Percentiles rank a stretch among this genome's conserved stretches.
These are phyloP conservation scores for Amblyjoppa fuscipennis DNA, from an alignment of 2,888 invertebrate genomes.

Conservation along the genomic window DNA sequence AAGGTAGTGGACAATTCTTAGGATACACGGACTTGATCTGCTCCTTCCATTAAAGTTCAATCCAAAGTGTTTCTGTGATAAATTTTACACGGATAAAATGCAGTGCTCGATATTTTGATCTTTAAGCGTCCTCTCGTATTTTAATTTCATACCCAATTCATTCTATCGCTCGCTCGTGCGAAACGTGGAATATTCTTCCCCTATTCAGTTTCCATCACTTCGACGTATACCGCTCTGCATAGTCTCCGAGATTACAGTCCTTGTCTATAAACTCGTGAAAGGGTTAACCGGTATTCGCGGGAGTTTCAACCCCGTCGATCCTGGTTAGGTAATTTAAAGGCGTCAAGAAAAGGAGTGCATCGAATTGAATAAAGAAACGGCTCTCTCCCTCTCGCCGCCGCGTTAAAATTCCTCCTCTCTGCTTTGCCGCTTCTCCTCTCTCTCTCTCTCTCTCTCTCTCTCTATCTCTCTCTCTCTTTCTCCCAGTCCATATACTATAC, in stretches of 20 bases:
- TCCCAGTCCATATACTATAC: constrained; percentile 9
- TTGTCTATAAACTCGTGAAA: constrained; percentile 15
- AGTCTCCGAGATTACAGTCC: not conserved
- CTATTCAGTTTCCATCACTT: not conserved
- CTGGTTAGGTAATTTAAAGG: constrained; percentile 75
- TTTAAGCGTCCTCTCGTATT: not conserved
- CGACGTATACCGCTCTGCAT: not conserved
- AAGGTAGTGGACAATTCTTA: not conserved
- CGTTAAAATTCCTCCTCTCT: constrained; percentile 41
- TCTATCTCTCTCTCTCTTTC: constrained; percentile 24
- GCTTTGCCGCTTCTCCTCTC: constrained; percentile 37
- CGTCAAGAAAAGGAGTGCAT: constrained; percentile 73
- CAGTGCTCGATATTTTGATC: not conserved
- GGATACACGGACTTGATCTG: not conserved
- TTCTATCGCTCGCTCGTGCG: not conserved
- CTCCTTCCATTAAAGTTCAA: not conserved
- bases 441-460: constrained; percentile 36
- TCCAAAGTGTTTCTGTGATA: not conserved
- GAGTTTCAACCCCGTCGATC: constrained; percentile 58
- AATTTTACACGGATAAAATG: not conserved
- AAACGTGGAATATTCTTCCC: not conserved
- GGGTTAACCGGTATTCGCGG: constrained; percentile 55
- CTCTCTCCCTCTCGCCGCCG: constrained; percentile 25
- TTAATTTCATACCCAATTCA: not conserved
- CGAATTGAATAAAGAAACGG: constrained; percentile 77